Percentiles rank a stretch among this genome's conserved stretches.
Evolutionary conservation across 2,888 invertebrate species (phyloP).

Genomic region (Tenthredo mesomela): DNA sequence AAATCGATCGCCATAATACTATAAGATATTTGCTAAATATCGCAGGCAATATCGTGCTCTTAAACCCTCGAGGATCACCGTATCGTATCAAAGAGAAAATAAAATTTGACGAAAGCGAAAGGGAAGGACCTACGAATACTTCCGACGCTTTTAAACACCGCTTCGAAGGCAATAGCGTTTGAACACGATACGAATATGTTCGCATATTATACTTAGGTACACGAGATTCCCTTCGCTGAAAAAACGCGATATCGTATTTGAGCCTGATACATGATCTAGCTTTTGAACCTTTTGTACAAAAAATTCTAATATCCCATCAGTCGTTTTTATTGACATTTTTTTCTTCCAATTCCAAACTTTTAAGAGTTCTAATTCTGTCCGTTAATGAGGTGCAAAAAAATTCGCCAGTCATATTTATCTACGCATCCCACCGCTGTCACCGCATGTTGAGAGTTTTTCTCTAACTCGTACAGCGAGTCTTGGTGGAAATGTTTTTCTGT

Average conservation of each 20-base stretch:
- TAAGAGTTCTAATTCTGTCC: neutral
- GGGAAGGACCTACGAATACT: neutral
- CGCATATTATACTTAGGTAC: conserved; percentile 16
- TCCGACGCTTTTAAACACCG: neutral
- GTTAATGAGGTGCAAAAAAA: neutral
- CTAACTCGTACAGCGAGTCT: neutral
- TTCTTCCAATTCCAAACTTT: neutral
- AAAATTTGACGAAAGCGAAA: conserved; percentile 1
- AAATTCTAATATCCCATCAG: neutral
- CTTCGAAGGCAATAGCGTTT: conserved; percentile 14
- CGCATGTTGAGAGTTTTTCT: neutral
- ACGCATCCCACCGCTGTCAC: neutral
- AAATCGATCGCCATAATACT: conserved; percentile 5
- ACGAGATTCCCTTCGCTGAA: neutral
- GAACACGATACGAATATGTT: conserved; percentile 23
- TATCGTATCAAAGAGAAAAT: conserved; percentile 2
- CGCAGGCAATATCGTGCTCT: conserved; percentile 14
- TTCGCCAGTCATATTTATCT: neutral
- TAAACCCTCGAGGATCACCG: conserved; percentile 21
- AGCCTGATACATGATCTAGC: neutral
- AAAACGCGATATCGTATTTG: conserved; percentile 8
- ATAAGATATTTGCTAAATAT: conserved; percentile 32
- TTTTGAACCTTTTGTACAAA: neutral
- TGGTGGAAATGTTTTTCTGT: neutral
- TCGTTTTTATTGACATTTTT: neutral